Percentiles rank a stretch among this genome's conserved stretches.
Evolutionary conservation across 2,113 vertebrate species (phyloP).

Genomic region (Petaurus breviceps): DNA sequence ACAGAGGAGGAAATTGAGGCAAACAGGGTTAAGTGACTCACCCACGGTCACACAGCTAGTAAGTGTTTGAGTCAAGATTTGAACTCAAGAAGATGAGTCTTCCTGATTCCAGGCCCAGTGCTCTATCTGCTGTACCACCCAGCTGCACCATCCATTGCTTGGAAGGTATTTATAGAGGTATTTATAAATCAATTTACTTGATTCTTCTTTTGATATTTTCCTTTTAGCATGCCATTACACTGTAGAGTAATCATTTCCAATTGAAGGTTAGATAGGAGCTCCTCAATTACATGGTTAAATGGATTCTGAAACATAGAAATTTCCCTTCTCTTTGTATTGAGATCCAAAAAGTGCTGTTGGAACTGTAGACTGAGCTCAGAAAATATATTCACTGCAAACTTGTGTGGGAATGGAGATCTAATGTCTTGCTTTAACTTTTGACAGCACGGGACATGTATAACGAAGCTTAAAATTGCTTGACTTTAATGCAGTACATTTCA

Average conservation of each 20-base stretch:
- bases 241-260: neutral
- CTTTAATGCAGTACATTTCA: neutral
- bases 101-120: neutral
- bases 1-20: neutral
- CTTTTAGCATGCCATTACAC: neutral
- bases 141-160: neutral
- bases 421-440: neutral
- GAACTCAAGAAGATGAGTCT: neutral
- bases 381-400: neutral
- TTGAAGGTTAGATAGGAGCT: neutral
- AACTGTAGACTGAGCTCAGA: neutral
- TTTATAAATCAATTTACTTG: no score
- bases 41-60: neutral
- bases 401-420: neutral
- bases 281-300: neutral
- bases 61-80: neutral
- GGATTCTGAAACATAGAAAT: neutral
- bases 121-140: neutral
- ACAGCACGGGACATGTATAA: neutral
- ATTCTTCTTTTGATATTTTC: neutral
- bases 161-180: neutral
- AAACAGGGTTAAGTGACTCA: neutral
- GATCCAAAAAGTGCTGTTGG: neutral
- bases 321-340: neutral
- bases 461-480: neutral